Base-by-base conservation (phyloP, 2,797 vertebrate species). In the Oceanodroma leucorhoa region DNA sequence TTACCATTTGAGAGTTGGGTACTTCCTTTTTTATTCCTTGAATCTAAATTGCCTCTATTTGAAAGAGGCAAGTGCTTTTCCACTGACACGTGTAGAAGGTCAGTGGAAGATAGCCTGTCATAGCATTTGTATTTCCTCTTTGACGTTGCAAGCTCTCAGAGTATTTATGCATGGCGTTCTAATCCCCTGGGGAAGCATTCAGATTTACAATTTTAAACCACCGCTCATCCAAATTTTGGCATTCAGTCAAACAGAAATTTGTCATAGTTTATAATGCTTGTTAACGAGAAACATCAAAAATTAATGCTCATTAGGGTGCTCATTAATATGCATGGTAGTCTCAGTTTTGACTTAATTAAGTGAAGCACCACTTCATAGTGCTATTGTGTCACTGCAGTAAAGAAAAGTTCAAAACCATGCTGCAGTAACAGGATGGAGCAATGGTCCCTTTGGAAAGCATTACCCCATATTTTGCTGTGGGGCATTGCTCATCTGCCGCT, bases 251-350 rank as follows among this genome's bases (percentile, higher is more conserved):
- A 93, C 83, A 96, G 96, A 98, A 97, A 98, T 98, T 98, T 98
- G 96, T 98, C 96, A 97, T 97, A 97, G 97, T 97, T 97, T 98
- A 98, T 97, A 98, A 97, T 94, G 95, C 97, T 97, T 97, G 96
- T 98, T 98, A 98, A 98, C 5, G 66, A 98, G 97, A 86, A 98
- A 96, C 97, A 98, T 98, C 38, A 98, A 98, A 98, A 98, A 98
- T 98, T 98, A 98, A 98, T 98, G 97, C 97, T 98, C 96, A 96
- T 98, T 98, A 97, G 92, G 89, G 57, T 92, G 83, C 93, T 98
- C 93, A 97, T 98, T 98, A 98, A 98, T 98, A 98, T 98, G 97
- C 97, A 97, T 70, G 7, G 58, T 58, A 73, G 92, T 95, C 50
- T 23, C 94, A 92, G 89, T 96, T 98, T 97, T 97, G 97, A 96